These are phyloP conservation scores for Ictidomys tridecemlineatus DNA, from an alignment of 2,113 vertebrate species.

Conservation along the genomic window DNA sequence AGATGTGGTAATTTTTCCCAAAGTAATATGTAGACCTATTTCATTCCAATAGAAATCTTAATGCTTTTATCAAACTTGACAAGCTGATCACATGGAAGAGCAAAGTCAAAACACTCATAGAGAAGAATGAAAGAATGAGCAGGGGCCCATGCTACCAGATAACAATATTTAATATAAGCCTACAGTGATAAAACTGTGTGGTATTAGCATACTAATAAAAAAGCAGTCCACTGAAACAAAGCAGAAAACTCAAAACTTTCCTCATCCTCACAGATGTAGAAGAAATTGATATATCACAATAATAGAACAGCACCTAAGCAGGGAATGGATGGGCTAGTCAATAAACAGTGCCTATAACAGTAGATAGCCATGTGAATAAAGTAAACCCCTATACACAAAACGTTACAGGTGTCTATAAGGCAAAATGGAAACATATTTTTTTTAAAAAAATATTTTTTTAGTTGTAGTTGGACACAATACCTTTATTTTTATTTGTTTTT, in stretches of 20 bases:
- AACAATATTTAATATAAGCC: background rate
- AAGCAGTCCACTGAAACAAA: background rate
- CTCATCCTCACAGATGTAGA: background rate
- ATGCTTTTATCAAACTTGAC: background rate
- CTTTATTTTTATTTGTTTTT: too few relatives aligned
- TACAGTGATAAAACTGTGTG: background rate
- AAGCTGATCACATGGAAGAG: slow-evolving; percentile 11
- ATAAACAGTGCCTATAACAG: background rate
- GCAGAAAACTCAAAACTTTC: background rate
- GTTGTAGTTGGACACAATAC: too few relatives aligned
- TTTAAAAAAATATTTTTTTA: background rate
- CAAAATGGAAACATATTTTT: background rate
- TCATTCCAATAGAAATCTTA: background rate
- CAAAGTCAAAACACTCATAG: background rate
- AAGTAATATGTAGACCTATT: background rate
- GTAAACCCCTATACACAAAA: background rate
- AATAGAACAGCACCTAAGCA: background rate
- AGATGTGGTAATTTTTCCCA: background rate
- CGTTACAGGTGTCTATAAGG: background rate
- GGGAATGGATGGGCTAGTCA: background rate
- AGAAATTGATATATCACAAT: background rate
- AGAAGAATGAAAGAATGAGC: background rate
- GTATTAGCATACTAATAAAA: background rate
- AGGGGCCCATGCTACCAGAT: background rate
- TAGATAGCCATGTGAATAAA: background rate